Conservation (phyloP, 1,140 invertebrate species). For the Sminthurides bifidus region DNA sequence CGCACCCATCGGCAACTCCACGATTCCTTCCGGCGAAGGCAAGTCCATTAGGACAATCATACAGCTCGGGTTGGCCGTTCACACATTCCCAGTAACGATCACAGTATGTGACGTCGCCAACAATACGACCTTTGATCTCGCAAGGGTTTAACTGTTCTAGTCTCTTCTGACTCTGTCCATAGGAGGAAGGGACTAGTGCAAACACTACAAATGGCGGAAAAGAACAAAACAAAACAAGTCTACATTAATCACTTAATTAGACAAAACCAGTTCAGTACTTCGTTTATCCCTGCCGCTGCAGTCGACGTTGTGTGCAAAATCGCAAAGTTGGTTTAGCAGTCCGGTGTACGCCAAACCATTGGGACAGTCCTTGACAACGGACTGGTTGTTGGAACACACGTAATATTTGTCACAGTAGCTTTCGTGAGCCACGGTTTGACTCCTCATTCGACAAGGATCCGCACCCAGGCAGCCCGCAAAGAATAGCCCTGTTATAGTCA, state of each 20-base stretch:
- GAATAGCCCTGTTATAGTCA: no score
- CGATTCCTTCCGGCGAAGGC: constrained; percentile 77
- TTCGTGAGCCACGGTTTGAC: constrained; percentile 33
- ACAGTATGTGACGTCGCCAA: constrained; percentile 65
- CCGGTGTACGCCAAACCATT: constrained; percentile 40
- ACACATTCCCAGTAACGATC: constrained; percentile 70
- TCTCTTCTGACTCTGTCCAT: constrained; percentile 9
- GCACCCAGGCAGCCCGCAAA: no score
- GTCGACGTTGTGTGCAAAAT: constrained; percentile 40
- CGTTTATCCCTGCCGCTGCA: constrained; percentile 34
- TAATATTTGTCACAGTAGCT: constrained; percentile 40
- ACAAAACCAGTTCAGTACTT: constrained; percentile 31
- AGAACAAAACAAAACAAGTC: constrained; percentile 10
- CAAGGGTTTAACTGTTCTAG: constrained; percentile 56
- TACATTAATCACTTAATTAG: constrained; percentile 19
- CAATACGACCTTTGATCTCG: constrained; percentile 57
- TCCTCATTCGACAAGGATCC: constrained; percentile 8
- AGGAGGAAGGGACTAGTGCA: constrained; percentile 3
- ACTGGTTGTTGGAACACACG: constrained; percentile 35
- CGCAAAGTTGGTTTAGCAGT: constrained; percentile 34
- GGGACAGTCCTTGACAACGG: constrained; percentile 37
- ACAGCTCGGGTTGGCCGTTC: constrained; percentile 59
- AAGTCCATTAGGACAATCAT: constrained; percentile 79
- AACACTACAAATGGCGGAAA: constrained; percentile 2
- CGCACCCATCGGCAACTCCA: constrained; percentile 47